These are phyloP conservation scores for Erebia epiphron DNA, from an alignment of 2,888 invertebrate species.

Conservation along the genomic window DNA sequence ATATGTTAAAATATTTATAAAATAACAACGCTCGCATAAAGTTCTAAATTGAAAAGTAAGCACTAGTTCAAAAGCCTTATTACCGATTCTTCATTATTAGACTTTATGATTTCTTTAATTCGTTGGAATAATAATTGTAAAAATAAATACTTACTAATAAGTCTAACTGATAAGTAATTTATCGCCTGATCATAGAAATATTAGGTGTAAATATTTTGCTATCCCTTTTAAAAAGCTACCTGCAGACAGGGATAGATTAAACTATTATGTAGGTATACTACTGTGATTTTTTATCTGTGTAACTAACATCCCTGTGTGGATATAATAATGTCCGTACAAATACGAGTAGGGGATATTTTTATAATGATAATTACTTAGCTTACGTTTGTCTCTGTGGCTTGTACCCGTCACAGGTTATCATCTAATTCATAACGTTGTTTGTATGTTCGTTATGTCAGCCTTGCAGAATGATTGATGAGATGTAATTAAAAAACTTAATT, in stretches of 20 bases:
- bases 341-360: conserved; percentile 62
- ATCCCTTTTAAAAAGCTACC: no score
- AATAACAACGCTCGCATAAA: background rate
- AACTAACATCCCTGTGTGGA: no score
- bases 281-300: no score
- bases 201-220: background rate
- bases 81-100: no score
- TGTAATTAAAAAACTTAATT: background rate
- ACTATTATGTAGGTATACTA: no score
- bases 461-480: conserved; percentile 18
- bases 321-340: conserved; percentile 48
- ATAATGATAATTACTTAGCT: conserved; percentile 65
- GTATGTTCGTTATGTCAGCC: conserved; percentile 61
- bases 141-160: no score
- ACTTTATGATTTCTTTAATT: no score
- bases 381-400: conserved; percentile 65
- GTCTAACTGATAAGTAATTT: no score
- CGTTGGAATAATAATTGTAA: no score
- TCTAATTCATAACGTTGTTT: conserved; percentile 70
- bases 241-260: no score
- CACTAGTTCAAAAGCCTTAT: background rate
- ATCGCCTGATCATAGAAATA: no score
- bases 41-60: background rate
- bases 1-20: conserved; percentile 9
- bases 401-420: conserved; percentile 62